A percentile compares a stretch with the other conserved stretches of the same genome.
Evolutionary conservation across 2,888 invertebrate species (phyloP).

Genomic region (Andrena minutula): DNA sequence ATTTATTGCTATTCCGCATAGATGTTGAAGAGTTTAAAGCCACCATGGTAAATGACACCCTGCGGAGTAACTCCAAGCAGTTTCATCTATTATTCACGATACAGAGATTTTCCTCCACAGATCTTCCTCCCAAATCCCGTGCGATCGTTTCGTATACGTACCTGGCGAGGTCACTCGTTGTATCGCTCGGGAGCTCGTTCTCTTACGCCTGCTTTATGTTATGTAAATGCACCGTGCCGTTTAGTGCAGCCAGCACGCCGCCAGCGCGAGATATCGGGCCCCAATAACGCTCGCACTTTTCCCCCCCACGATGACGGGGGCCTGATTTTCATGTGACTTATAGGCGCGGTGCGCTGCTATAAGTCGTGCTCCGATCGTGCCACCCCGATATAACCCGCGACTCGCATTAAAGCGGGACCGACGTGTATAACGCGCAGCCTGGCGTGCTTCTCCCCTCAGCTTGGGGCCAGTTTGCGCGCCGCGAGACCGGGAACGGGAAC

Average conservation of each 20-base stretch:
- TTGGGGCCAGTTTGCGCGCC: constrained; percentile 12
- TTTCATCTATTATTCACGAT: background rate
- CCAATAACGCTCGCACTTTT: constrained; percentile 64
- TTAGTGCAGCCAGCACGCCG: constrained; percentile 42
- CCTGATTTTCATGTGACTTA: constrained; percentile 70
- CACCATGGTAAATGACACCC: too few species aligned
- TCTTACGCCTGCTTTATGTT: constrained; percentile 68
- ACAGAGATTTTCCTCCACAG: background rate
- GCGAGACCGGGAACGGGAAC: constrained; percentile 18
- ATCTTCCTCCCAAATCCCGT: background rate
- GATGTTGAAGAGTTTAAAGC: too few species aligned
- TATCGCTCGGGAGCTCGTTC: constrained; percentile 31
- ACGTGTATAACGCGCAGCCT: constrained; percentile 1
- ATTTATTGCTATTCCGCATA: too few species aligned
- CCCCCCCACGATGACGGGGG: constrained; percentile 1
- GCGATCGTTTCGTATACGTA: constrained; percentile 3
- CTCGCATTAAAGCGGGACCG: constrained; percentile 47
- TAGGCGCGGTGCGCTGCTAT: constrained; percentile 27
- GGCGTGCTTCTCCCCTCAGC: constrained; percentile 17
- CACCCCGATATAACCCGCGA: constrained; percentile 53
- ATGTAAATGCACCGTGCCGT: constrained; percentile 69
- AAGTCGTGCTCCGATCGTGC: constrained; percentile 45
- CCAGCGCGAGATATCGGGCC: constrained; percentile 44
- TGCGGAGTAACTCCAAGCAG: too few species aligned
- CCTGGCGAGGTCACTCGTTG: constrained; percentile 8